phyloP scores from a whole-genome alignment of 2,888 invertebrate species.

The Spodoptera littoralis region DNA sequence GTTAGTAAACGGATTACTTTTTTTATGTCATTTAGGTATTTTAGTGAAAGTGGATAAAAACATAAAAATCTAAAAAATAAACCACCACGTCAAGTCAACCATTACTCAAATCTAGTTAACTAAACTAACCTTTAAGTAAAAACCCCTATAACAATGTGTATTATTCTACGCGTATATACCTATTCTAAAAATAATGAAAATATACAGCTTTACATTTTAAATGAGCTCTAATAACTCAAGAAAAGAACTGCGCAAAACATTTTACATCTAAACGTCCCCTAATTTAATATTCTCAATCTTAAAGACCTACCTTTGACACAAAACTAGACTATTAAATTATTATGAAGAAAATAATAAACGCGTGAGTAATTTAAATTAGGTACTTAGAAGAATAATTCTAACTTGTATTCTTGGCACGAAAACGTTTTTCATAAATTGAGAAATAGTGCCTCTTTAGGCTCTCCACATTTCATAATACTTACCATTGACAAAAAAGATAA shows the following conservation, averaged over 20 bases:
- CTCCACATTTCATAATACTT: constrained; percentile 28
- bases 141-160: no score
- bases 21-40: no score
- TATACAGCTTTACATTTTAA: no score
- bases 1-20: no score
- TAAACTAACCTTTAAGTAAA: no score
- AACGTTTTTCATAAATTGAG: constrained; percentile 20
- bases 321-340: constrained; percentile 5
- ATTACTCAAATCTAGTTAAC: no score
- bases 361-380: constrained; percentile 10
- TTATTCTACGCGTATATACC: no score
- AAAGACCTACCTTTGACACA: constrained; percentile 2
- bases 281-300: background rate
- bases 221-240: no score
- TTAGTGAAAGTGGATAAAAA: no score
- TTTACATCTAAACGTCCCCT: background rate
- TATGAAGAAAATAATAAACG: constrained; percentile 8
- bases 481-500: constrained; percentile 45
- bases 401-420: constrained; percentile 15
- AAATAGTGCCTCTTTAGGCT: constrained; percentile 11
- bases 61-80: no score
- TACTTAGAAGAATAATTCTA: background rate
- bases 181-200: no score
- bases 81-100: no score
- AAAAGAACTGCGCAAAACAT: background rate